Base-by-base conservation (phyloP, 2,797 vertebrate species). In the Coluber constrictor region DNA sequence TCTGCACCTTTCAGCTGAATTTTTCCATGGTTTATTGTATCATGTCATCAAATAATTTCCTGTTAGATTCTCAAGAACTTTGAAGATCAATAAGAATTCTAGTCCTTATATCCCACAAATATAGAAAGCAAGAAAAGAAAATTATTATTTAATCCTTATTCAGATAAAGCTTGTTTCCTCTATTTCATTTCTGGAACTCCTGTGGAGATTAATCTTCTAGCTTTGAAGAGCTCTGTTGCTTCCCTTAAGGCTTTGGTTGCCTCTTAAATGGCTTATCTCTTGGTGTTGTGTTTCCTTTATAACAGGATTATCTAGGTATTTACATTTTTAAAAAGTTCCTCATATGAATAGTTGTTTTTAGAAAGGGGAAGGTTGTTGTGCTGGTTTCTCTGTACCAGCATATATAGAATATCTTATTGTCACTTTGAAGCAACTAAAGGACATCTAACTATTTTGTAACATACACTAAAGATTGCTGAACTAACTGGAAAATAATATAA, bases 111-210 rank as follows among this genome's bases (percentile, higher is more conserved):
- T 70, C 51, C 5, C 59, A 89, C 79, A 92, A 32, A 90, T 94
- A 94, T 59, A 94, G 55, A 94, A 95, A 93, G 56, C 10, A 86
- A 92, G 91, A 91, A 74, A 94, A 94, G 87, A 96, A 93, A 91
- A 86, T 89, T 74, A 90, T 32, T 95, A 93, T 95, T 89, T 92
- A 95, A 93, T 93, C 4, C 60, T 87, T 93, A 61, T 91, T 60
- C 3, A 90, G 13, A 93, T 91, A 90, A n/a, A 56, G 18, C 27
- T 63, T 43, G 8, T 43, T 87, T 61, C 13, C 56, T 55, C 88
- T 56, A 10, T 57, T 57, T 59, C 54, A 74, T 66, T 90, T 57
- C 4, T 2, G 74, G 47, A 93, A 12, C 13, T 91, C 90, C 61
- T 90, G 9, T 51, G 93, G 88, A 15, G 7, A 15, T 94, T 96